Base-by-base conservation (phyloP, 2,888 invertebrate genomes). In the Drosophila koepferae region DNA sequence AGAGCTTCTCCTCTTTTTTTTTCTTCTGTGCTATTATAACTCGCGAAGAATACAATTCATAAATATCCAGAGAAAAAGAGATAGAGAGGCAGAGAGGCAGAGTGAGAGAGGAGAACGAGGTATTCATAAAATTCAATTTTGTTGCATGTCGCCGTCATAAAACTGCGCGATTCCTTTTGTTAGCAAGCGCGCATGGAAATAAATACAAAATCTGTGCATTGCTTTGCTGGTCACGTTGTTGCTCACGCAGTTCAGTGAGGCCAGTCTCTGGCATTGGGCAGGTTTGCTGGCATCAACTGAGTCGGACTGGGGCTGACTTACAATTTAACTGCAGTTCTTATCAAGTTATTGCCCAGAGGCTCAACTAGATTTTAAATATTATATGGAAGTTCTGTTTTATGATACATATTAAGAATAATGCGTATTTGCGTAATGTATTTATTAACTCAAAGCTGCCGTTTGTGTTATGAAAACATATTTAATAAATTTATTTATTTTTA, bases 141-240 rank as follows among this genome's bases (percentile, higher is more conserved):
- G 89, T 87, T 89, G 87, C 89, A 87, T 87, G 87, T 74, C 70
- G 83, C 83, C 72, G 82, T 85, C 91, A 80, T 90, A 91, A 90
- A 90, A 90, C 75, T 79, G 61, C 87, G 81, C 76, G 87, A 81
- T 81, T 88, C 71, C 86, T 91, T 91, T 91, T 84, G 90, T 86
- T 73, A 63, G n/a, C 64, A 63, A 71, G 53, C 61, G 53, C 61
- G 55, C 74, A 83, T 81, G 89, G 78, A 85, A 84, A 82, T 80
- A 82, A 84, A 82, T 80, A 82, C 85, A 77, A 90, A 91, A 90
- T 90, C 90, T 91, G 84, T 80, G 80, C 87, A 87, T 91, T 81
- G 81, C 84, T 81, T 88, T 86, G 91, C 84, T 77, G 74, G 82
- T 83, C 90, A 90, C 90, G 91, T 91, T 86, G 91, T 91, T 86